Evolutionary conservation across 2,797 vertebrate genomes (phyloP).

Genomic region (Mastacembelus armatus): DNA sequence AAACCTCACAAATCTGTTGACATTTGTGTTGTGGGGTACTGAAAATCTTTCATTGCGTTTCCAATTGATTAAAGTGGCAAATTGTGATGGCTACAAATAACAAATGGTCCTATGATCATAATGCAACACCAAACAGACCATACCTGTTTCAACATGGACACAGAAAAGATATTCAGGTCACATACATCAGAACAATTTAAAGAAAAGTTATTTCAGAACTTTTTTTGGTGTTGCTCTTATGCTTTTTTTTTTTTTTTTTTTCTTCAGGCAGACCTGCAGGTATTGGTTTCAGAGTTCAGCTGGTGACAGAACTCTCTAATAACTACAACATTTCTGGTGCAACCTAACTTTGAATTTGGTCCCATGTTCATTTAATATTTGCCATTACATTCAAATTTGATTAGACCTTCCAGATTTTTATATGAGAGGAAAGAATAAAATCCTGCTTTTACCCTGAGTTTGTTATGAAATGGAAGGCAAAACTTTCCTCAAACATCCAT

Average conservation of each 20-base stretch:
- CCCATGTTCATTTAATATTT: slow-evolving; percentile 29
- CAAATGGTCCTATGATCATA: slow-evolving; percentile 17
- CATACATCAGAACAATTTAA: neutral
- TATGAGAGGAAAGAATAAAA: slow-evolving; percentile 21
- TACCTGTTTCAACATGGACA: neutral
- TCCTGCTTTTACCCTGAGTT: slow-evolving; percentile 25
- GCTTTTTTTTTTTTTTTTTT: neutral
- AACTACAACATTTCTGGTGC: slow-evolving; percentile 7
- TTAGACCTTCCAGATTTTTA: slow-evolving; percentile 21
- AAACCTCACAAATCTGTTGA: slow-evolving; percentile 36
- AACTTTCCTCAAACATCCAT: slow-evolving; percentile 43
- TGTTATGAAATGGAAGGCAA: slow-evolving; percentile 15
- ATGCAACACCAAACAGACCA: neutral
- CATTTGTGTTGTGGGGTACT: neutral
- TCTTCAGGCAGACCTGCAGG: neutral
- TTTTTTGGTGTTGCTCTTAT: neutral
- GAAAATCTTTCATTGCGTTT: slow-evolving; percentile 29
- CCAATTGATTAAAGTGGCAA: slow-evolving; percentile 22
- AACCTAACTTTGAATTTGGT: slow-evolving; percentile 22
- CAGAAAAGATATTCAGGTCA: neutral
- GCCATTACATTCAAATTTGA: slow-evolving; percentile 22
- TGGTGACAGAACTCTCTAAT: neutral
- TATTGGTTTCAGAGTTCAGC: slow-evolving; percentile 11
- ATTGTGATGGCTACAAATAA: slow-evolving; percentile 4
- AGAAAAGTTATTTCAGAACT: neutral